Percentiles rank a stretch among this genome's conserved stretches.
Evolutionary conservation across 2,888 invertebrate species (phyloP).

Genomic region (Sphinx pinastri): DNA sequence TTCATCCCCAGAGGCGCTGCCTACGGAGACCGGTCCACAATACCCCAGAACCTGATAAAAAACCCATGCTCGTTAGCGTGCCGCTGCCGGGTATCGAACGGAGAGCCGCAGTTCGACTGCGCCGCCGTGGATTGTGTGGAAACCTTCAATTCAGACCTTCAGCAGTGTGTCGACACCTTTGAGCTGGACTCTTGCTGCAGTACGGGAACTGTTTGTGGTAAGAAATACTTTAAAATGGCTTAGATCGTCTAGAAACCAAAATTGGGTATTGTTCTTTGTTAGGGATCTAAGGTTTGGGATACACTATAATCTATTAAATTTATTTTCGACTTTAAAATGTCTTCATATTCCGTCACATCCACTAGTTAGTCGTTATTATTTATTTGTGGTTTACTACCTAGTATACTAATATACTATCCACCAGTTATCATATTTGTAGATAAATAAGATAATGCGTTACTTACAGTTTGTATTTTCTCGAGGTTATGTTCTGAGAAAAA

Average conservation of each 20-base stretch:
- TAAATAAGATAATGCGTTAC: too few species aligned
- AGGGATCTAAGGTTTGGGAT: too few species aligned
- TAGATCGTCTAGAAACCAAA: too few species aligned
- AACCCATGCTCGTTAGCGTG: conserved; percentile 73
- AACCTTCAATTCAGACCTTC: conserved; percentile 59
- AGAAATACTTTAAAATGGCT: conserved; percentile 33
- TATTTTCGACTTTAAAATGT: background rate
- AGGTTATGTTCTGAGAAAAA: background rate
- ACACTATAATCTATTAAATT: conserved; percentile 31
- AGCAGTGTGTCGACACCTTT: conserved; percentile 64
- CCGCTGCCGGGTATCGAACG: conserved; percentile 54
- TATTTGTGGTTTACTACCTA: too few species aligned
- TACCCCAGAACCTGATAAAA: conserved; percentile 62
- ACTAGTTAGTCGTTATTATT: too few species aligned
- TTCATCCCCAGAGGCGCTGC: conserved; percentile 63
- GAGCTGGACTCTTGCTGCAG: conserved; percentile 72
- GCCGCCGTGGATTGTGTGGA: conserved; percentile 76
- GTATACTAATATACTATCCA: too few species aligned
- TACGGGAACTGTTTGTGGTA: conserved; percentile 71
- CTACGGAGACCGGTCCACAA: conserved; percentile 54
- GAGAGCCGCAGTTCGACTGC: conserved; percentile 65
- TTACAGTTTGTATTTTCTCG: background rate
- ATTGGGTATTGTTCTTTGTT: too few species aligned
- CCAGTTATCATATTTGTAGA: too few species aligned
- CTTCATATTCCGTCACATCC: too few species aligned